A percentile compares a stretch with the other conserved stretches of the same genome.
phyloP scores from a whole-genome alignment of 1,140 invertebrate species.

The Galleria mellonella region DNA sequence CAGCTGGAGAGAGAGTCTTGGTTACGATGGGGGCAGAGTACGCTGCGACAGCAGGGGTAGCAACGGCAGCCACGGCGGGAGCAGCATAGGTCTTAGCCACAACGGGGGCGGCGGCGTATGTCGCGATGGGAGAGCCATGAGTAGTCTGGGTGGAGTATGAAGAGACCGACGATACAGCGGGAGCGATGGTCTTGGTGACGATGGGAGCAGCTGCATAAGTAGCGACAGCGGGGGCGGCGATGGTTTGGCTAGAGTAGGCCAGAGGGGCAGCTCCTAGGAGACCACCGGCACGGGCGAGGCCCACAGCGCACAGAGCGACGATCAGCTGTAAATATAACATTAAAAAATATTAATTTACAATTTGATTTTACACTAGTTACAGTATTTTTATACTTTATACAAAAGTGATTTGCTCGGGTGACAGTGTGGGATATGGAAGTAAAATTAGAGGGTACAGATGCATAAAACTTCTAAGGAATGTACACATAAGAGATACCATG shows the following conservation, averaged over 20 bases:
- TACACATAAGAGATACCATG: too few relatives aligned
- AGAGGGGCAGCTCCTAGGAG: conserved; percentile 32
- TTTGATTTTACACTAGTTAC: too few relatives aligned
- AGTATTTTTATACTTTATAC: too few relatives aligned
- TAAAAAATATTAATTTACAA: too few relatives aligned
- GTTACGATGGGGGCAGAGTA: conserved; percentile 17
- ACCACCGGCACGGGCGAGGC: conserved; percentile 38
- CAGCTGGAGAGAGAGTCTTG: conserved; percentile 11
- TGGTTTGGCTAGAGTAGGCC: conserved; percentile 26
- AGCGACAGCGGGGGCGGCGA: conserved; percentile 18
- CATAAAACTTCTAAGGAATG: too few relatives aligned
- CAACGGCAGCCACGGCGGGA: conserved; percentile 15
- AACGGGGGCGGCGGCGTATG: conserved; percentile 16
- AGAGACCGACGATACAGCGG: conserved; percentile 38
- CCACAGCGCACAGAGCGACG: conserved; percentile 44
- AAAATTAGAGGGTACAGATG: too few relatives aligned
- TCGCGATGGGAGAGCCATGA: conserved; percentile 23
- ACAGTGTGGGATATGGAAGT: too few relatives aligned
- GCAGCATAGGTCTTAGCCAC: conserved; percentile 20
- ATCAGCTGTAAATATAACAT: conserved; percentile 35
- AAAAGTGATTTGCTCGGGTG: too few relatives aligned
- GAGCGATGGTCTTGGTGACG: conserved; percentile 34
- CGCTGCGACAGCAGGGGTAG: conserved; percentile 18
- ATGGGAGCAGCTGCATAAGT: conserved; percentile 26
- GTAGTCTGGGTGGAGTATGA: conserved; percentile 37